Conservation (phyloP, 1,140 invertebrate genomes). For the Plutomurus gul region DNA sequence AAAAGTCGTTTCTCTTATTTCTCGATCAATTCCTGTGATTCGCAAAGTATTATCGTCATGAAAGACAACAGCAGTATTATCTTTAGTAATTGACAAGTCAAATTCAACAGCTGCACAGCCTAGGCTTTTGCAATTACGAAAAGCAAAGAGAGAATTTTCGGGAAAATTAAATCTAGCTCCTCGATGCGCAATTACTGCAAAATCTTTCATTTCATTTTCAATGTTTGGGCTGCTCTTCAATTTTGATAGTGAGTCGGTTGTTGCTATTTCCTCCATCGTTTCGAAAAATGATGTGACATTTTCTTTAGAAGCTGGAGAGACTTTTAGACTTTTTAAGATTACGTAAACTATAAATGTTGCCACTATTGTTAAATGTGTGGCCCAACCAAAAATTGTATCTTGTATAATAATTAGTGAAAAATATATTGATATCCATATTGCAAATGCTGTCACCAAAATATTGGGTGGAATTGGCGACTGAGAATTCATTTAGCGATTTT, state of each 20-base stretch:
- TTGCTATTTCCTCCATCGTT: no score
- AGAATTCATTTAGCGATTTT: no score
- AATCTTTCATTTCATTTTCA: background rate
- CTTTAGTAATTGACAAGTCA: constrained; percentile 72
- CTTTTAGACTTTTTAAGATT: background rate
- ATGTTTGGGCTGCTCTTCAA: background rate
- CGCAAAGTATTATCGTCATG: constrained; percentile 74
- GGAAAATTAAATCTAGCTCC: constrained; percentile 73
- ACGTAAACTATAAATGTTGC: background rate
- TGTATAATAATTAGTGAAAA: background rate
- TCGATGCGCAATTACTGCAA: constrained; percentile 65
- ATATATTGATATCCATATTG: no score
- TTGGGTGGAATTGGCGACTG: no score
- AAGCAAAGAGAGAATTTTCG: constrained; percentile 66
- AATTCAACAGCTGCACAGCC: constrained; percentile 75
- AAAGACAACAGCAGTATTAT: constrained; percentile 72
- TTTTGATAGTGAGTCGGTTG: background rate
- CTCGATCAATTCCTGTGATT: constrained; percentile 65
- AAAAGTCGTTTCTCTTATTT: constrained; percentile 64
- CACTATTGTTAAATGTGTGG: background rate
- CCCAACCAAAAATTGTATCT: background rate
- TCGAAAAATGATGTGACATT: constrained; percentile 36
- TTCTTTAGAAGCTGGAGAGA: constrained; percentile 13
- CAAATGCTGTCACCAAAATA: no score
- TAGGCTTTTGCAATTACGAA: constrained; percentile 59